phyloP scores from a whole-genome alignment of 2,797 vertebrate species.

The Tympanoctomys barrerae region DNA sequence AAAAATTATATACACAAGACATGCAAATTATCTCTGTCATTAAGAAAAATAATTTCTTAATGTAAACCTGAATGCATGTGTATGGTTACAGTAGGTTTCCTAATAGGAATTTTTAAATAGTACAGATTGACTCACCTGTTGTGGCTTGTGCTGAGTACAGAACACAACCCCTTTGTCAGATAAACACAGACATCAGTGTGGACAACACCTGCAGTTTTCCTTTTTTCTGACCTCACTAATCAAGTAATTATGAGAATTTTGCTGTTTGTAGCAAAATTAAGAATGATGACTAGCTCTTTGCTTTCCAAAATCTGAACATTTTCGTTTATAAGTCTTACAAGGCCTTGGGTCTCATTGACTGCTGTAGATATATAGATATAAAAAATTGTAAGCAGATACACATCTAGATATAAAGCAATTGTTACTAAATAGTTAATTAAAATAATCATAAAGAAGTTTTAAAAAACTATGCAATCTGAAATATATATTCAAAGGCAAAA shows the following conservation, averaged over 20 bases:
- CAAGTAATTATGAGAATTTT: not conserved
- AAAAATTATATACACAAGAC: not conserved
- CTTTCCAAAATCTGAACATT: not conserved
- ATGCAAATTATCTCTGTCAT: not conserved
- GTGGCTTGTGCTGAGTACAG: not conserved
- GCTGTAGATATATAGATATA: not conserved
- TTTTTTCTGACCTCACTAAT: not conserved
- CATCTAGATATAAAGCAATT: not conserved
- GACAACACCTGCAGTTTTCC: not conserved
- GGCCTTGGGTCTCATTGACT: not conserved
- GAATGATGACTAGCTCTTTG: not conserved
- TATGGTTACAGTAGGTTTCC: not conserved
- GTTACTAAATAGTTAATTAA: not conserved
- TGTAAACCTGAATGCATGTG: not conserved
- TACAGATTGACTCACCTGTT: not conserved
- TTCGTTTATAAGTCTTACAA: not conserved
- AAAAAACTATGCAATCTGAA: not conserved
- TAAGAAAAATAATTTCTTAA: not conserved
- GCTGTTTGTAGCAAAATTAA: not conserved
- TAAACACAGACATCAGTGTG: not conserved
- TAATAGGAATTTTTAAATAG: not conserved
- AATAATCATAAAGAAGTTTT: not conserved
- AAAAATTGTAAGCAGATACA: not conserved
- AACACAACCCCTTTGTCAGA: not conserved
- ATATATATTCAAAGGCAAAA: not conserved